Conservation (phyloP, 2,113 vertebrate genomes). For the Elephantulus edwardii region DNA sequence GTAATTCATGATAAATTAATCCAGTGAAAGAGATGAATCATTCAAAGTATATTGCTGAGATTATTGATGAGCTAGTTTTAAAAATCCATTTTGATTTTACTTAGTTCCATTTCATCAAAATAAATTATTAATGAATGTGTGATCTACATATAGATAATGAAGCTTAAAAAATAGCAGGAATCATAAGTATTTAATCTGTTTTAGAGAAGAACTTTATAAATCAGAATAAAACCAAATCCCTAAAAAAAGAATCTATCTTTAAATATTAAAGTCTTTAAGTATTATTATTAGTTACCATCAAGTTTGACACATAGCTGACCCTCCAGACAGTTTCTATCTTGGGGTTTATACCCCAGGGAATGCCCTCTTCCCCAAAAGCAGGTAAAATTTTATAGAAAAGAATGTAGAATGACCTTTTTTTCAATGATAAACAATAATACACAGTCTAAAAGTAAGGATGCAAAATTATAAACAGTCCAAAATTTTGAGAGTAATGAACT, state of each 20-base stretch:
- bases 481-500: not conserved
- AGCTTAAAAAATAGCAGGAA: slow-evolving; percentile 11
- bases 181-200: not conserved
- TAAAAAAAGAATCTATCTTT: not conserved
- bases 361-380: not conserved
- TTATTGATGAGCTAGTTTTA: slow-evolving; percentile 24
- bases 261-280: not conserved
- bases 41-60: not conserved
- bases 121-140: slow-evolving; percentile 1
- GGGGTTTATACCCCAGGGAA: not conserved
- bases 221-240: not conserved
- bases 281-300: too few species aligned
- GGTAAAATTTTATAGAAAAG: not conserved
- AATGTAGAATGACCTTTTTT: not conserved
- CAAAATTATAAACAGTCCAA: not conserved
- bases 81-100: slow-evolving; percentile 50
- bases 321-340: not conserved
- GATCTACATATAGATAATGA: not conserved
- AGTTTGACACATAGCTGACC: not conserved
- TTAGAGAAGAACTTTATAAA: not conserved
- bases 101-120: slow-evolving; percentile 36
- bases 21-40: not conserved
- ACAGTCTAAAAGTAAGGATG: too few species aligned
- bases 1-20: slow-evolving; percentile 21
- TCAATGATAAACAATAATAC: not conserved